A percentile compares a stretch with the other conserved stretches of the same genome.
These are phyloP conservation scores for Lepetodrilus schrolli DNA, from an alignment of 2,888 invertebrate species.

Conservation along the genomic window DNA sequence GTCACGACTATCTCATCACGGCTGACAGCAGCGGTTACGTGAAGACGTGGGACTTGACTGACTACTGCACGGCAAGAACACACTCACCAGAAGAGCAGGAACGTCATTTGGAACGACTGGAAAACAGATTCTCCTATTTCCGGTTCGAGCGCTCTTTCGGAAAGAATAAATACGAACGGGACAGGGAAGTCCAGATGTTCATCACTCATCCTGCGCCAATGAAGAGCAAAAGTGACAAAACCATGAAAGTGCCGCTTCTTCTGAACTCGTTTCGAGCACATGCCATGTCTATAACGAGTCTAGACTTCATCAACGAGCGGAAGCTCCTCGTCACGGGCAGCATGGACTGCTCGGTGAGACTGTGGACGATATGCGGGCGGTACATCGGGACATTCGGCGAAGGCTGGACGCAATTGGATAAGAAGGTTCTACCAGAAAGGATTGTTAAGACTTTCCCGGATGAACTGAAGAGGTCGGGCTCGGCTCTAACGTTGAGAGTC, in stretches of 20 bases:
- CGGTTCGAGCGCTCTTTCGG: conserved; percentile 3
- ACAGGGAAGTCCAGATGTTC: conserved; percentile 38
- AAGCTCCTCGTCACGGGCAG: conserved; percentile 82
- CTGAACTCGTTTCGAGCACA: conserved; percentile 80
- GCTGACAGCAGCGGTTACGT: conserved; percentile 83
- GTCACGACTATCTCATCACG: conserved; percentile 81
- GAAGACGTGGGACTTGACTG: conserved; percentile 85
- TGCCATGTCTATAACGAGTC: conserved; percentile 81
- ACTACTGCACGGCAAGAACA: conserved; percentile 79
- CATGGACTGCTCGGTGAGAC: conserved; percentile 80
- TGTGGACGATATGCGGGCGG: conserved; percentile 67
- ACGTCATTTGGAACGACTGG: conserved; percentile 43
- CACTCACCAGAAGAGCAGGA: conserved; percentile 38
- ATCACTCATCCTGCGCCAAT: conserved; percentile 54
- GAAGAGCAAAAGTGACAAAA: conserved; percentile 52
- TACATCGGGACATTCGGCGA: conserved; percentile 85
- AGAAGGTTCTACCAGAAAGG: conserved; percentile 74
- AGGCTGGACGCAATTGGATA: conserved; percentile 79
- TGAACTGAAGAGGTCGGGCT: conserved; percentile 84
- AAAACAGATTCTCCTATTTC: conserved; percentile 50
- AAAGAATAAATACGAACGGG: not conserved
- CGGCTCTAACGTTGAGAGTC: conserved; percentile 85
- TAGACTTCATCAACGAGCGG: conserved; percentile 82
- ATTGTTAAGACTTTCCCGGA: conserved; percentile 80
- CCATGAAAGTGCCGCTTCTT: conserved; percentile 59